A percentile compares a stretch with the other conserved stretches of the same genome.
phyloP scores from a whole-genome alignment of 1,140 invertebrate species.

The Drosophila micromelanica region DNA sequence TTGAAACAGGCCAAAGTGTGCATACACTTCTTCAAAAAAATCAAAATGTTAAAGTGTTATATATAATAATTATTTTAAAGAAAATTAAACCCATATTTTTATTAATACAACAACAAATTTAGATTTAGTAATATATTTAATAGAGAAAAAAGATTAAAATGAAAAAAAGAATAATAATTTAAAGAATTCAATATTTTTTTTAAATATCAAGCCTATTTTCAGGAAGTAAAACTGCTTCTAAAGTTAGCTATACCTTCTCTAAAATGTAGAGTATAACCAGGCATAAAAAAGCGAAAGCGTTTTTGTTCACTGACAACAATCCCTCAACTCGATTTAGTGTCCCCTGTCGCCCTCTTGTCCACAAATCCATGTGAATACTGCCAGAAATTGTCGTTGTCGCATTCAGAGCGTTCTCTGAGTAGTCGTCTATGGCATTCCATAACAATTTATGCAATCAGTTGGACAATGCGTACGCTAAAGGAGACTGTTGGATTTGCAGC shows the following conservation, averaged over 20 bases:
- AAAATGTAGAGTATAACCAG: background rate
- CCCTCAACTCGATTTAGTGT: conserved; percentile 2
- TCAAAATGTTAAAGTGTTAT: too few species aligned
- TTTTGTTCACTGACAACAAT: conserved; percentile 26
- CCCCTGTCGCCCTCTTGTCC: background rate
- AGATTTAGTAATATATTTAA: too few species aligned
- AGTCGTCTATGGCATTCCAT: conserved; percentile 65
- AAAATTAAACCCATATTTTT: too few species aligned
- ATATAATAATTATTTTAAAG: too few species aligned
- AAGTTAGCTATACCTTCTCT: background rate
- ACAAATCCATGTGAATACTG: conserved; percentile 26
- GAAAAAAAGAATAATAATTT: too few species aligned
- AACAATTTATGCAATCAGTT: conserved; percentile 82
- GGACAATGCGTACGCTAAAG: conserved; percentile 49
- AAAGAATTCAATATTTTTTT: too few species aligned
- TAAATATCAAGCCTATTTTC: background rate
- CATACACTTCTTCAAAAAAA: too few species aligned
- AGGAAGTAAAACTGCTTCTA: background rate
- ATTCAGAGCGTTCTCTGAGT: conserved; percentile 25
- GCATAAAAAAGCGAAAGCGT: conserved; percentile 38
- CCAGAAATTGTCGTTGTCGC: conserved; percentile 26
- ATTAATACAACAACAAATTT: too few species aligned
- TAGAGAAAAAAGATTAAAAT: too few species aligned
- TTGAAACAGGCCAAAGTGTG: background rate
- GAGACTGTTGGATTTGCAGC: conserved; percentile 46